Evolutionary conservation across 2,888 invertebrate species (phyloP).

Genomic region (Crepidodera aurea): DNA sequence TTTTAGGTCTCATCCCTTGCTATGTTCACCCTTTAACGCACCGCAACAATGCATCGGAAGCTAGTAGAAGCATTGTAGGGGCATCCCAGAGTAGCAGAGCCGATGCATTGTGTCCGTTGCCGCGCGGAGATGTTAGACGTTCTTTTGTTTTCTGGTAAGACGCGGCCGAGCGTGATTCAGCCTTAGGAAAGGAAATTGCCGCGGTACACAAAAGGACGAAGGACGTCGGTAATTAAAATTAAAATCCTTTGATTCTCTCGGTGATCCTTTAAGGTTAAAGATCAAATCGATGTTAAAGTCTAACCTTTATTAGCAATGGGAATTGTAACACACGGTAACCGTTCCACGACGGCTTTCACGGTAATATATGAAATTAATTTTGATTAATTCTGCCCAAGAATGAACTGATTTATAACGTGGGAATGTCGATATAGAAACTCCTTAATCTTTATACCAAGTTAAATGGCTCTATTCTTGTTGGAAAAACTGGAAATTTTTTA

Average conservation of each 20-base stretch:
- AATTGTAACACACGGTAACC: too few relatives aligned
- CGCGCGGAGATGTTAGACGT: slow-evolving; percentile 43
- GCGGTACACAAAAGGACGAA: slow-evolving; percentile 51
- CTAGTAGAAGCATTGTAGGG: neutral
- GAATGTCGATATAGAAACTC: too few relatives aligned
- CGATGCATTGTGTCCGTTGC: slow-evolving; percentile 61
- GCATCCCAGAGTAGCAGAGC: slow-evolving; percentile 48
- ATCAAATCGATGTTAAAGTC: neutral
- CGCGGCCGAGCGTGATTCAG: slow-evolving; percentile 18
- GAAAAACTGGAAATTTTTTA: too few relatives aligned
- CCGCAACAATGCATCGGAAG: slow-evolving; percentile 61
- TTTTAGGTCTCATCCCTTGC: neutral
- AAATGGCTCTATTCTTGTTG: too few relatives aligned
- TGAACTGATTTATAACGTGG: too few relatives aligned
- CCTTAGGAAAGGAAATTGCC: slow-evolving; percentile 24
- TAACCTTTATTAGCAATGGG: too few relatives aligned
- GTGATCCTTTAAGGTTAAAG: neutral
- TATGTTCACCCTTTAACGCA: slow-evolving; percentile 60
- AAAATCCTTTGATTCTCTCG: slow-evolving; percentile 47
- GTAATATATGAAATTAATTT: too few relatives aligned
- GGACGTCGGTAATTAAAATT: slow-evolving; percentile 59
- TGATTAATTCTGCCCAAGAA: too few relatives aligned
- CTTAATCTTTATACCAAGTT: too few relatives aligned
- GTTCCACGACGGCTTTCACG: too few relatives aligned
- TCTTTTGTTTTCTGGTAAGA: slow-evolving; percentile 54